Conservation (phyloP, 2,888 invertebrate genomes). For the Oegoconia quadripuncta region DNA sequence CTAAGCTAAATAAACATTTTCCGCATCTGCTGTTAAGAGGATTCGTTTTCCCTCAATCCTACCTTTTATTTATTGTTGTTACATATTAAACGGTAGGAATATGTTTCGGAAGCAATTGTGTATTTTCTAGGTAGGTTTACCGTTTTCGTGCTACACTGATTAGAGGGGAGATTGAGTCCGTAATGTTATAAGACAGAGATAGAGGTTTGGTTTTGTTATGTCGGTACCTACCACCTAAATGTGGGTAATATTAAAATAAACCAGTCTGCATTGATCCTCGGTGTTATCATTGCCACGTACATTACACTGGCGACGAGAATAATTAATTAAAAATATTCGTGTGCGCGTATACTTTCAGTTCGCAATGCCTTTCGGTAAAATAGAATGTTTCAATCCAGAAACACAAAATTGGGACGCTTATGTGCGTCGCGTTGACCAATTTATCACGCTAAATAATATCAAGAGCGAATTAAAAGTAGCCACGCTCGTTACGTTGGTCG, state of each 20-base stretch:
- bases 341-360: neutral
- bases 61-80: constrained; percentile 14
- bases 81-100: neutral
- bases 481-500: constrained; percentile 11
- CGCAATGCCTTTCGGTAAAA: constrained; percentile 11
- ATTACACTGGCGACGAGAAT: neutral
- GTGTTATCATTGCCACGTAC: neutral
- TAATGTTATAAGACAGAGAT: too few species aligned
- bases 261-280: too few species aligned
- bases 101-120: neutral
- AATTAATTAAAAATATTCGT: neutral
- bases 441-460: constrained; percentile 4
- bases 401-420: constrained; percentile 9
- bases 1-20: constrained; percentile 57
- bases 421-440: constrained; percentile 13
- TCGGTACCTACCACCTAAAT: too few species aligned
- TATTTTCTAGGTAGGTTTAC: too few species aligned
- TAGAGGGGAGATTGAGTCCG: neutral
- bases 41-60: constrained; percentile 24
- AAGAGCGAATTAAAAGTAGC: constrained; percentile 5
- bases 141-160: neutral
- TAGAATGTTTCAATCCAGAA: constrained; percentile 7
- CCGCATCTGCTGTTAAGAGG: constrained; percentile 34
- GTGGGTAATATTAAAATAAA: too few species aligned
- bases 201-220: too few species aligned